Evolutionary conservation across 1,140 invertebrate genomes (phyloP).

Genomic region (Neodiprion virginianus): DNA sequence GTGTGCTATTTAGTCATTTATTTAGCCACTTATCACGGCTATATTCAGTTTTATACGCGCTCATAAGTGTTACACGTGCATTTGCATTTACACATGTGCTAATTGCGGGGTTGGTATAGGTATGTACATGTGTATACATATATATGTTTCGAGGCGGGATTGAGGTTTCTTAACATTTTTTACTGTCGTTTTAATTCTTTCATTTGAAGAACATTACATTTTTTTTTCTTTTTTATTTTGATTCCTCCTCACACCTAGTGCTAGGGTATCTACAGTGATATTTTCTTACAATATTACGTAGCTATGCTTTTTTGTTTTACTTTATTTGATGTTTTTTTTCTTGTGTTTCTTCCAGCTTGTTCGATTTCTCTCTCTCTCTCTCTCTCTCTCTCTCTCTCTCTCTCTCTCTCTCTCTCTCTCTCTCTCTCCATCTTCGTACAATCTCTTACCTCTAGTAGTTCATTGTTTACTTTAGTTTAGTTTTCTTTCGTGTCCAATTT

Average conservation of each 20-base stretch:
- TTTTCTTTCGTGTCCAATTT: conserved; percentile 13
- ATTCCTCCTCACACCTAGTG: conserved; percentile 47
- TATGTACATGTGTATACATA: too few species aligned
- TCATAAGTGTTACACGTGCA: too few species aligned
- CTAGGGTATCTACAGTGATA: conserved; percentile 60
- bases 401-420: conserved; percentile 16
- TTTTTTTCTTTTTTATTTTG: conserved; percentile 17
- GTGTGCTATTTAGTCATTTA: too few species aligned
- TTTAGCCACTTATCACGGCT: too few species aligned
- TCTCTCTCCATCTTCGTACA: conserved; percentile 24
- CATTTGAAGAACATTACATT: conserved; percentile 11
- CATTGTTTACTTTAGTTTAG: conserved; percentile 9
- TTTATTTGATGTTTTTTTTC: conserved; percentile 11
- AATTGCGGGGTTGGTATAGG: too few species aligned
- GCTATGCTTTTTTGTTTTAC: conserved; percentile 19
- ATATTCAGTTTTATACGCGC: too few species aligned
- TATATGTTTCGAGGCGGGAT: conserved; percentile 30
- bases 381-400: conserved; percentile 17
- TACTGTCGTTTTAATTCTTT: conserved; percentile 10
- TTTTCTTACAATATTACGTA: conserved; percentile 37
- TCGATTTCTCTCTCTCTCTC: conserved; percentile 14
- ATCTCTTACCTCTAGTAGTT: conserved; percentile 26
- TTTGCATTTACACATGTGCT: too few species aligned
- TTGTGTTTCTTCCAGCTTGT: conserved; percentile 15
- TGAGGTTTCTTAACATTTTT: conserved; percentile 33